A percentile compares a stretch with the other conserved stretches of the same genome.
Evolutionary conservation across 1,140 invertebrate species (phyloP).

Genomic region (Spodoptera frugiperda): DNA sequence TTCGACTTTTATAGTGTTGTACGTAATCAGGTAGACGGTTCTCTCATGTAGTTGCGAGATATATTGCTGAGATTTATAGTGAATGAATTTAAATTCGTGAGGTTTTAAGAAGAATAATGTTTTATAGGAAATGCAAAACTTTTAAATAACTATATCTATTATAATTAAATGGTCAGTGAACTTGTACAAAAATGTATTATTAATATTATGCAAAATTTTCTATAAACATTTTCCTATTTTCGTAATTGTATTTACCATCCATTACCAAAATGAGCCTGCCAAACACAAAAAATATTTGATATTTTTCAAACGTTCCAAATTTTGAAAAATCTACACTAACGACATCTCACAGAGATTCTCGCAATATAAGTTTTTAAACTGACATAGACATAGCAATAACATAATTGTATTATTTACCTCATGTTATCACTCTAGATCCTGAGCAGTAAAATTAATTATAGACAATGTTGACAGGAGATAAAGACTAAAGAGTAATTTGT

Average conservation of each 20-base stretch:
- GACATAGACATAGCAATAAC: constrained; percentile 2
- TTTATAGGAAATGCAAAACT: neutral
- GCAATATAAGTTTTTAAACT: too few relatives aligned
- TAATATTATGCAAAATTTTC: too few relatives aligned
- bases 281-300: too few relatives aligned
- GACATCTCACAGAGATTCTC: neutral
- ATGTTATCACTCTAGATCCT: constrained; percentile 33
- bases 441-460: constrained; percentile 24
- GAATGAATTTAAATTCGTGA: constrained; percentile 1
- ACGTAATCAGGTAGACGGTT: constrained; percentile 24
- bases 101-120: neutral
- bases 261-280: too few relatives aligned
- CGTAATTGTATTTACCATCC: too few relatives aligned
- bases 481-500: constrained; percentile 25
- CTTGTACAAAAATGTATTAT: too few relatives aligned
- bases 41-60: neutral
- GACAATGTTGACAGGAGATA: constrained; percentile 43
- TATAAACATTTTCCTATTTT: too few relatives aligned
- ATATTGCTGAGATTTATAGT: constrained; percentile 3
- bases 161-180: too few relatives aligned
- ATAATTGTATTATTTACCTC: constrained; percentile 19
- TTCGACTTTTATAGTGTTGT: constrained; percentile 44
- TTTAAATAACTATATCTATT: neutral
- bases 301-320: too few relatives aligned
- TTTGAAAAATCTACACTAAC: too few relatives aligned